Evolutionary conservation across 2,888 invertebrate species (phyloP), one percentile per base, ranked within the genome.

Genomic region (Drosophila meridiana): DNA sequence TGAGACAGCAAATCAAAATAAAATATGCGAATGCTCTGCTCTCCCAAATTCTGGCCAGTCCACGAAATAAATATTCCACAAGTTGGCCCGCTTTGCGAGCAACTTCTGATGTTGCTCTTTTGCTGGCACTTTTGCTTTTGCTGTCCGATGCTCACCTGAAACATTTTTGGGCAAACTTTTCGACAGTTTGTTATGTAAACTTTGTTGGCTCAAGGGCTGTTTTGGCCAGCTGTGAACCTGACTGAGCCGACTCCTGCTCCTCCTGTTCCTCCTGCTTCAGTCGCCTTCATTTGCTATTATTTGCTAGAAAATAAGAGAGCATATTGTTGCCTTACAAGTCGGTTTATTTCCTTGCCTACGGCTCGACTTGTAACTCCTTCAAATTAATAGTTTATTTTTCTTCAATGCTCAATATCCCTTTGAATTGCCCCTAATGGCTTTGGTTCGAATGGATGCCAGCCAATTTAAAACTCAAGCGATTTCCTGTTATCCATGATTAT

Each of bases 111-210:
- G 76, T 69, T 78, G 66, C 55, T 69, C 78, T 75, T 63, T 66
- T 68, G 52, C 50, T 55, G 48, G 32, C 43, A 34, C 61, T 40
- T 34, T 65, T 69, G 73, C 52, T 53, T 68, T 70, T 70, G 68
- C 55, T 71, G 58, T 64, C 55, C 76, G 72, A 43, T 70, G 75
- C 70, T 82, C 80, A 82, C 85, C 85, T 85, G 81, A 77, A 87
- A 87, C 72, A 85, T 78, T 81, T 86, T 74, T 53, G 69, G 59
- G 34, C 38, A 77, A 86, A 87, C 79, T 86, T 86, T 87, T 64
- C 70, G 66, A 74, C 81, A 77, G 77, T 83, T 87, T 78, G 87
- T 76, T 84, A 68, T 73, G 80, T 66, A 76, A 78, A 80, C 81
- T 78, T 78, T 78, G 20, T 58, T 71, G 42, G 78, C 71, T 78